Conservation (phyloP, 2,888 invertebrate species). For the Bibio marci region DNA sequence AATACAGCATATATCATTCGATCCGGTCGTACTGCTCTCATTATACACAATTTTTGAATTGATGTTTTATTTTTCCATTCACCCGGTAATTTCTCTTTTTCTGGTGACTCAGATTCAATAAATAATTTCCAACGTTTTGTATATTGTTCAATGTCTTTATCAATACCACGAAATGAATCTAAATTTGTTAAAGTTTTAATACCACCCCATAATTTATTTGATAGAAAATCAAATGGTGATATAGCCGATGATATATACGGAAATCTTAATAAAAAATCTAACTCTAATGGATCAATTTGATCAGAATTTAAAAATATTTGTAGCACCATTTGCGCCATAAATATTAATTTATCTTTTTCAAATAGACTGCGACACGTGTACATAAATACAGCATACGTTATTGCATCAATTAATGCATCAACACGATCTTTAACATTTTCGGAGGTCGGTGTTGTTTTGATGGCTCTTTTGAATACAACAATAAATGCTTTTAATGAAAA, state of each 20-base stretch:
- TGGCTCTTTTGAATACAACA: constrained; percentile 77
- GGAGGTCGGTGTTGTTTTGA: constrained; percentile 47
- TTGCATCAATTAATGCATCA: constrained; percentile 61
- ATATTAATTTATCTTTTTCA: constrained; percentile 82
- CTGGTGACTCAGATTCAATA: constrained; percentile 78
- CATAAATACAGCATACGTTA: constrained; percentile 71
- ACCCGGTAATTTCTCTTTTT: constrained; percentile 83
- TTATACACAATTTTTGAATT: constrained; percentile 78
- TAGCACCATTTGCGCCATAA: constrained; percentile 72
- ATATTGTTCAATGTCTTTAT: constrained; percentile 83
- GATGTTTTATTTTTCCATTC: constrained; percentile 90
- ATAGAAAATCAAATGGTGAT: constrained; percentile 71
- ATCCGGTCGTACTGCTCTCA: constrained; percentile 80
- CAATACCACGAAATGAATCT: constrained; percentile 73
- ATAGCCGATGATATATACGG: constrained; percentile 52
- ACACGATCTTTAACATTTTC: constrained; percentile 58
- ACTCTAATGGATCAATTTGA: constrained; percentile 55
- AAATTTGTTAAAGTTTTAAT: constrained; percentile 59
- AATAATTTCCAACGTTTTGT: constrained; percentile 86
- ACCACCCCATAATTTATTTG: constrained; percentile 65
- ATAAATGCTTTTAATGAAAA: constrained; percentile 91
- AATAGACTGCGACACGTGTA: constrained; percentile 86
- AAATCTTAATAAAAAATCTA: constrained; percentile 79
- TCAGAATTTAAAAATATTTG: constrained; percentile 32
- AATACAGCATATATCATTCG: constrained; percentile 83